Base-by-base conservation (phyloP, 64 coral and sea anemone genomes). In the Exaiptasia diaphana region DNA sequence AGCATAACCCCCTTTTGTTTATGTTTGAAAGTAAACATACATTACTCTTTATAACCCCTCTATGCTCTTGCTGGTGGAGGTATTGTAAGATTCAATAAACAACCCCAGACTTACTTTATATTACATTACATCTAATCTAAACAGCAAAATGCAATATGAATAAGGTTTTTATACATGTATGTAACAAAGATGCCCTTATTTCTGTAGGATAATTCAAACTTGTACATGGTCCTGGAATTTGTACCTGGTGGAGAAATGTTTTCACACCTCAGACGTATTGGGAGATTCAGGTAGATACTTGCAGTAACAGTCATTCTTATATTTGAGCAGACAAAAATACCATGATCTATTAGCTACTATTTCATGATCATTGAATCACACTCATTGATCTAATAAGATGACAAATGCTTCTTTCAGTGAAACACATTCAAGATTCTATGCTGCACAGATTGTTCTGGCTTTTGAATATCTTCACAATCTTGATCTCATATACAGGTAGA, bases 151-250 rank as follows among this genome's bases (percentile, higher is more conserved):
- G n/a, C n/a, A n/a, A n/a, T n/a, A n/a, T n/a, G n/a, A n/a, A n/a
- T n/a, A n/a, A n/a, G n/a, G n/a, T n/a, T n/a, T n/a, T n/a, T n/a
- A n/a, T n/a, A n/a, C n/a, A n/a, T n/a, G n/a, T n/a, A n/a, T n/a
- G n/a, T n/a, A n/a, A n/a, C n/a, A n/a, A n/a, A n/a, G n/a, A 21
- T 62, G 25, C 28, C 20, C 22, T 53, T 58, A 52, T 63, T 38
- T 21, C 48, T 8, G 18, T 57, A 99, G 95, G 95, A 99, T 74
- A 99, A 99, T 79, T 93, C 95, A 28, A 93, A 99, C 78, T 52
- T 99, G 54, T 99, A 99, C 57, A 99, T 99, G 95, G 95, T 99
- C 17, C 52, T 99, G 90, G 95, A 99, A 53, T 99, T 99, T 89
- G 95, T 99, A 7, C 85, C 90, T 52, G 95, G 95, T 62, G 95